Base-by-base conservation (phyloP, 2,797 vertebrate species). In the Merluccius polli region DNA sequence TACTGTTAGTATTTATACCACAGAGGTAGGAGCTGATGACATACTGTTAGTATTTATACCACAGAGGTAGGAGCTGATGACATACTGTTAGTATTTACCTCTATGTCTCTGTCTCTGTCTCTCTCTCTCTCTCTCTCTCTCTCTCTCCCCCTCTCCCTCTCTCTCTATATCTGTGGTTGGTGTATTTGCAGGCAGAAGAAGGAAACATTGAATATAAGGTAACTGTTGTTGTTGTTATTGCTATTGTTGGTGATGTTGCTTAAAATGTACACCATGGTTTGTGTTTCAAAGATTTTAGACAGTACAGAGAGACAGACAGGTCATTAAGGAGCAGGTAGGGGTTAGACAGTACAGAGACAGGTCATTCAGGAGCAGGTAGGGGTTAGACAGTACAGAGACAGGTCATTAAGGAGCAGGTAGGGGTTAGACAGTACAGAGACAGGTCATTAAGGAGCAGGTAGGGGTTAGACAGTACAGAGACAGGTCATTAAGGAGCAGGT, bases 131-230 rank as follows among this genome's bases (percentile, higher is more conserved):
- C 18, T 9, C 52, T 59, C n/a, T 59, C 41, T 44, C 4, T 44
- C 41, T 15, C 33, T 35, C 33, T 35, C 33, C 8, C 33, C 8
- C 33, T 44, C 36, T 38, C 4, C 10, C 36, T 38, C 4, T 38
- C 36, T 18, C 15, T 48, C 44, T 48, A 4, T 48, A 5, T 21
- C 4, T 18, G 5, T 48, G 38, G 38, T 48, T 48, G 6, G 21
- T 48, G 4, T 18, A 48, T 48, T 48, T 48, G 44, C 52, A 59
- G 52, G 21, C 52, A n/a, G 52, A 59, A 59, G 52, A 59, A n/a
- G 52, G 52, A 59, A 59, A 59, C 52, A 59, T 59, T 52, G 97
- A 99, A 84, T 99, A 99, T 87, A 99, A 99, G 96, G 97, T 98
- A 92, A 83, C 16, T 67, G 9, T 0, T 36, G 30, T 44, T 31